Conservation (phyloP, 2,113 vertebrate species). For the Otus sunia region DNA sequence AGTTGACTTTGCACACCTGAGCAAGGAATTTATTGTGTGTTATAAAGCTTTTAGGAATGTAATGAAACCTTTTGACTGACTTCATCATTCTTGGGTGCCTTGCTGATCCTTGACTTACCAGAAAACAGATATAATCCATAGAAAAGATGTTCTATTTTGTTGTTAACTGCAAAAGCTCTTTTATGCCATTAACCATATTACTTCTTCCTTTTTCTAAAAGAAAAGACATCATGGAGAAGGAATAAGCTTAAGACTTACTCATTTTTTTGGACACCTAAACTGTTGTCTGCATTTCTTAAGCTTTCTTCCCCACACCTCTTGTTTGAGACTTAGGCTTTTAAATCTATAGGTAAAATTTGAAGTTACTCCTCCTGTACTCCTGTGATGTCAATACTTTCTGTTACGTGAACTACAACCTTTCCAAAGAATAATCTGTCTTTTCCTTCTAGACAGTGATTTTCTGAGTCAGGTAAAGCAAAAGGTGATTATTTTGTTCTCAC, state of each 20-base stretch:
- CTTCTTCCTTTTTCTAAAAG: not conserved
- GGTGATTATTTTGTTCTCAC: not conserved
- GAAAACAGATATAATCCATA: not conserved
- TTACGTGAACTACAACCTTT: not conserved
- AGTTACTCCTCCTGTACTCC: not conserved
- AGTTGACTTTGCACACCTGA: not conserved
- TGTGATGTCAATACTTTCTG: not conserved
- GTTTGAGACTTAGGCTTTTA: not conserved
- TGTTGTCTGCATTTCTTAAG: not conserved
- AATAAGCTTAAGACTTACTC: not conserved
- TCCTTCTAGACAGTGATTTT: not conserved
- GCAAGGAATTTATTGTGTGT: not conserved
- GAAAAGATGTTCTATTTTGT: not conserved
- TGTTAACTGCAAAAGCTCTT: not conserved
- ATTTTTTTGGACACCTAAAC: not conserved
- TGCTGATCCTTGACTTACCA: not conserved
- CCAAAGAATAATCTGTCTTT: not conserved
- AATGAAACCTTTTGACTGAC: not conserved
- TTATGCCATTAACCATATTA: not conserved
- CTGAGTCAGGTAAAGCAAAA: not conserved
- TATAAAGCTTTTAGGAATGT: not conserved
- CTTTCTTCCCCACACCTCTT: not conserved
- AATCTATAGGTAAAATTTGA: not conserved
- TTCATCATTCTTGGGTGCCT: not conserved
- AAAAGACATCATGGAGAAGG: not conserved